Evolutionary conservation across 2,797 vertebrate species (phyloP).

Genomic region (Spheniscus humboldti): DNA sequence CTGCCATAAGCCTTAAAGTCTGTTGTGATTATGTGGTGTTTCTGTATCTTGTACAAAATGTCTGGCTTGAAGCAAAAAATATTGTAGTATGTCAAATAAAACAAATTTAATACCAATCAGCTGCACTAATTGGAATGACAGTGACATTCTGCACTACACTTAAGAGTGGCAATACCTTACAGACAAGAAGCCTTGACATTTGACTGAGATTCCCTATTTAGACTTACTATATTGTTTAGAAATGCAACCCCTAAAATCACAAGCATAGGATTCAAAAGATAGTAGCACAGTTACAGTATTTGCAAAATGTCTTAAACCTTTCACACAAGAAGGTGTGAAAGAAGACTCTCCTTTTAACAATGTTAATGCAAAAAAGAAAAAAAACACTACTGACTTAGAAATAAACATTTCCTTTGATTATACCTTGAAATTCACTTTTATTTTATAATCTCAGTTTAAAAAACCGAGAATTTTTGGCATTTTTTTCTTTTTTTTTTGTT

Average conservation of each 20-base stretch:
- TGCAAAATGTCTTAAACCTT: not conserved
- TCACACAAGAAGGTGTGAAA: not conserved
- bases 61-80: conserved; percentile 25
- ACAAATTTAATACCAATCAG: conserved; percentile 48
- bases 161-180: conserved; percentile 40
- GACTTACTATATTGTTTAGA: conserved; percentile 5
- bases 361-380: not conserved
- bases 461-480: not conserved
- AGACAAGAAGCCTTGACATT: conserved; percentile 60
- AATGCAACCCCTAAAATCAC: conserved; percentile 8
- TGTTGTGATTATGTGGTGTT: not conserved
- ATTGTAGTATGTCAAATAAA: conserved; percentile 21
- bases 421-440: not conserved
- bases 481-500: too few species aligned
- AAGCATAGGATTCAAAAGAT: conserved; percentile 13
- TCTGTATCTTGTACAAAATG: not conserved
- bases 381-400: not conserved
- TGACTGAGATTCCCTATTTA: conserved; percentile 43
- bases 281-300: not conserved
- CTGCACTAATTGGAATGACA: conserved; percentile 59
- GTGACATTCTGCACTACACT: conserved; percentile 49
- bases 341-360: not conserved
- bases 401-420: not conserved
- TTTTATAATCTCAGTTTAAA: not conserved
- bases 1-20: not conserved